phyloP scores from a whole-genome alignment of 2,113 vertebrate species.

The Syrrhaptes paradoxus region DNA sequence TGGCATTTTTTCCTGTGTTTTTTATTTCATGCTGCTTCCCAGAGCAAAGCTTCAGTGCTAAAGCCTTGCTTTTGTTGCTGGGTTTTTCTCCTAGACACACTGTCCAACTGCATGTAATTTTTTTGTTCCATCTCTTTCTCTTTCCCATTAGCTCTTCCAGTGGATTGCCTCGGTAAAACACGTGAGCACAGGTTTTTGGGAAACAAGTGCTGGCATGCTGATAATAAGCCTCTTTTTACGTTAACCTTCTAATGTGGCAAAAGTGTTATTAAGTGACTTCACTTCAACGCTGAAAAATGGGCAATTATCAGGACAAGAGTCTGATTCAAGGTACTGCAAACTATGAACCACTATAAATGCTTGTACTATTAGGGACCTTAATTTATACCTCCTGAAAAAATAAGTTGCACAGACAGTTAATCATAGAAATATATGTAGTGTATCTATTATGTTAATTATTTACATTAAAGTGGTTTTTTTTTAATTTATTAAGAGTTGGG shows the following conservation, averaged over 20 bases:
- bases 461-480: neutral
- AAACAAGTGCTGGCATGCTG: neutral
- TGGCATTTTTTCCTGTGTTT: neutral
- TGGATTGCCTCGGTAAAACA: neutral
- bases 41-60: neutral
- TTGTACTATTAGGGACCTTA: neutral
- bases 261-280: constrained; percentile 11
- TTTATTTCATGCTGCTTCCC: neutral
- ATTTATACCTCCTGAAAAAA: constrained; percentile 46
- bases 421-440: constrained; percentile 31
- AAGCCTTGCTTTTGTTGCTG: neutral
- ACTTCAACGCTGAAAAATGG: neutral
- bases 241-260: constrained; percentile 35
- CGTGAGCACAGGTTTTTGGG: neutral
- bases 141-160: neutral
- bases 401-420: constrained; percentile 35
- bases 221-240: neutral
- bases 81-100: neutral
- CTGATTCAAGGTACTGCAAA: neutral
- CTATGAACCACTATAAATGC: neutral
- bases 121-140: neutral
- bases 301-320: neutral
- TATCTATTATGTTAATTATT: constrained; percentile 64
- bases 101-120: neutral
- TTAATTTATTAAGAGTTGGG: constrained; percentile 32